Conservation (phyloP, 2,113 vertebrate species). For the Perca schrenkii region DNA sequence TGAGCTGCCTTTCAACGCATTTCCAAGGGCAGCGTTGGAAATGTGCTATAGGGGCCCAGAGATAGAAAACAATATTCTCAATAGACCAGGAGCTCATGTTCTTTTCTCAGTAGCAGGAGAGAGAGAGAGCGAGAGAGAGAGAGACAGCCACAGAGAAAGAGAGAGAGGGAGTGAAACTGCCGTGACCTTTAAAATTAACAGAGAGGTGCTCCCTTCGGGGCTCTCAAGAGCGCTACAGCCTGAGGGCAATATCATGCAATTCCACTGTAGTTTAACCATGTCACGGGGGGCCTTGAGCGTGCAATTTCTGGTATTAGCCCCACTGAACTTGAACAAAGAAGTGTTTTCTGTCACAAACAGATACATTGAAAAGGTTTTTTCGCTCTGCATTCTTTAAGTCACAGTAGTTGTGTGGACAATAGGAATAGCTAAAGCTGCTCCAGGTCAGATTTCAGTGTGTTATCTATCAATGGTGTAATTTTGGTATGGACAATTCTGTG, state of each 20-base stretch:
- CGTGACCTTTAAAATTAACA: conserved; percentile 81
- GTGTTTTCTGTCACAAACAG: conserved; percentile 41
- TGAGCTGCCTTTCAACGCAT: conserved; percentile 72
- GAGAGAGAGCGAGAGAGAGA: conserved; percentile 18
- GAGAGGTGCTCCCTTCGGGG: conserved; percentile 63
- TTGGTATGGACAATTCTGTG: not conserved
- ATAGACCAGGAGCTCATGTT: conserved; percentile 73
- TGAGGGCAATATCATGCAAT: conserved; percentile 59
- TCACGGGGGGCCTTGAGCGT: conserved; percentile 53
- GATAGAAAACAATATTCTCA: conserved; percentile 80
- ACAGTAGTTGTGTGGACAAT: not conserved
- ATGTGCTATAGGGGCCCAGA: conserved; percentile 64
- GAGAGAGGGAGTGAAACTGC: conserved; percentile 50
- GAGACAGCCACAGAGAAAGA: not conserved
- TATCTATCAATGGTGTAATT: not conserved
- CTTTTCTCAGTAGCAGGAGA: conserved; percentile 51
- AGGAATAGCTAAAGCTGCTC: not conserved
- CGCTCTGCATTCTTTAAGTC: not conserved
- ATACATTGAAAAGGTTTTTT: not conserved
- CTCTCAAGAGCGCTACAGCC: conserved; percentile 51
- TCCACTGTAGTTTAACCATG: conserved; percentile 63
- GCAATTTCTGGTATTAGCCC: conserved; percentile 42
- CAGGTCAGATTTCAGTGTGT: not conserved
- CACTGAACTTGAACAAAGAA: conserved; percentile 38
- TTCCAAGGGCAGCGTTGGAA: conserved; percentile 74